Conservation (phyloP, 2,797 vertebrate species). For the Kryptolebias ocellatus region DNA sequence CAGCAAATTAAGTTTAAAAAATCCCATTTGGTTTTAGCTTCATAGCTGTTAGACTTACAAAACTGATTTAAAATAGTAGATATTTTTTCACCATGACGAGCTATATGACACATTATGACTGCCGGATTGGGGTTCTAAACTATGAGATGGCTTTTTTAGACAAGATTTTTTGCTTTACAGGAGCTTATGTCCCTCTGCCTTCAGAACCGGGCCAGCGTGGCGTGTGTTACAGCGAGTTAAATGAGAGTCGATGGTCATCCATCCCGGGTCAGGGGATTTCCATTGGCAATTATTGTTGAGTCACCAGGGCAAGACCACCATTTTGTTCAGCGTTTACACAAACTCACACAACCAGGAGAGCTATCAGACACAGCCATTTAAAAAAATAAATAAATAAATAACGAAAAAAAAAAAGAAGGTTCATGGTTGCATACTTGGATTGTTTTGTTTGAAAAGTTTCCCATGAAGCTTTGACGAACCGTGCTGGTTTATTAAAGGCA, state of each 20-base stretch:
- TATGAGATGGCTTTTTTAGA: too few relatives aligned
- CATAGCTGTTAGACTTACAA: too few relatives aligned
- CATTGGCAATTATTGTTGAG: slow-evolving; percentile 52
- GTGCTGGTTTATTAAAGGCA: not conserved
- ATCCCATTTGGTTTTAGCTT: too few relatives aligned
- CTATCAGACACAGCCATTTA: slow-evolving; percentile 22
- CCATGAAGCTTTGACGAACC: slow-evolving; percentile 16
- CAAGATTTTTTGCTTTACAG: slow-evolving; percentile 18
- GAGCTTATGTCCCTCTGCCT: slow-evolving; percentile 39
- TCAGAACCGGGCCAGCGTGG: slow-evolving; percentile 28
- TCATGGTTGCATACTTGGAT: slow-evolving; percentile 16
- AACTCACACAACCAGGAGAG: slow-evolving; percentile 44
- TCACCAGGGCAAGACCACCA: slow-evolving; percentile 34
- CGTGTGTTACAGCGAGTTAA: slow-evolving; percentile 51
- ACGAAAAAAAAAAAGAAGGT: not conserved
- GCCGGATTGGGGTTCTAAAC: too few relatives aligned
- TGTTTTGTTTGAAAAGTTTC: slow-evolving; percentile 32
- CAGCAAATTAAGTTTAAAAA: too few relatives aligned
- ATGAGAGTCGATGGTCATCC: slow-evolving; percentile 63
- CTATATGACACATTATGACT: too few relatives aligned
- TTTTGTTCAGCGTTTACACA: slow-evolving; percentile 38
- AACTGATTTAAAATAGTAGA: too few relatives aligned
- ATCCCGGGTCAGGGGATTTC: slow-evolving; percentile 65
- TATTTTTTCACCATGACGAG: too few relatives aligned
- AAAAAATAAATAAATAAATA: not conserved